Percentiles rank a stretch among this genome's conserved stretches.
These are phyloP conservation scores for Semaprochilodus insignis DNA, from an alignment of 2,797 vertebrate genomes.

Conservation along the genomic window DNA sequence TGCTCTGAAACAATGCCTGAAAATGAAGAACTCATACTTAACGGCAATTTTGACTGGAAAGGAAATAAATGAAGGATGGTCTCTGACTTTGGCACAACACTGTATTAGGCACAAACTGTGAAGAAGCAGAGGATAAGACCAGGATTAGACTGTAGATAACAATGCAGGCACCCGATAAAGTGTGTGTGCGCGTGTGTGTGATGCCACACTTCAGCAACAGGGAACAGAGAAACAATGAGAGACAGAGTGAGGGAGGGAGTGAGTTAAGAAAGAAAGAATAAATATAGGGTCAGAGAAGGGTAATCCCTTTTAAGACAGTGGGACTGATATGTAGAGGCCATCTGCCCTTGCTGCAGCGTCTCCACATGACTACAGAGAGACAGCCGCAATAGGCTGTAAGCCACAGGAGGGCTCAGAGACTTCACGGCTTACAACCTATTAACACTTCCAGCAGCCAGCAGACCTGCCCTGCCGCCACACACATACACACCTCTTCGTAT, in stretches of 20 bases:
- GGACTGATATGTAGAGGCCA: slow-evolving; percentile 29
- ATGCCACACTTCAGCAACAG: background rate
- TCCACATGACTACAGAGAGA: slow-evolving; percentile 14
- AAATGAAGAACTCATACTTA: too few relatives aligned
- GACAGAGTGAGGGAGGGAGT: background rate
- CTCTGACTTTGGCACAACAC: too few relatives aligned
- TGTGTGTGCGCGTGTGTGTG: background rate
- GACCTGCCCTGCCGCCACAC: background rate
- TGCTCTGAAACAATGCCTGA: too few relatives aligned
- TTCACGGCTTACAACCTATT: slow-evolving; percentile 22
- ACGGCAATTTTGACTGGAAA: too few relatives aligned
- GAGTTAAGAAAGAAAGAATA: background rate
- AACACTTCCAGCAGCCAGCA: slow-evolving; percentile 21
- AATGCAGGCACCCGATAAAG: background rate
- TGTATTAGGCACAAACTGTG: background rate
- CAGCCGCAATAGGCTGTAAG: background rate
- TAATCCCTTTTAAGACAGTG: slow-evolving; percentile 36
- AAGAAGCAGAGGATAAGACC: background rate
- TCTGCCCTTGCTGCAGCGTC: slow-evolving; percentile 27
- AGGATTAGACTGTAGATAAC: background rate
- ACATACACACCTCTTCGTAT: background rate
- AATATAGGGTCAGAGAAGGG: background rate
- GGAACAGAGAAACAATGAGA: background rate
- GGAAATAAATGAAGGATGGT: too few relatives aligned
- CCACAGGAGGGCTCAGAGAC: slow-evolving; percentile 22